Base-by-base conservation (phyloP, 2,888 invertebrate genomes). In the Scaptomyza parva region DNA sequence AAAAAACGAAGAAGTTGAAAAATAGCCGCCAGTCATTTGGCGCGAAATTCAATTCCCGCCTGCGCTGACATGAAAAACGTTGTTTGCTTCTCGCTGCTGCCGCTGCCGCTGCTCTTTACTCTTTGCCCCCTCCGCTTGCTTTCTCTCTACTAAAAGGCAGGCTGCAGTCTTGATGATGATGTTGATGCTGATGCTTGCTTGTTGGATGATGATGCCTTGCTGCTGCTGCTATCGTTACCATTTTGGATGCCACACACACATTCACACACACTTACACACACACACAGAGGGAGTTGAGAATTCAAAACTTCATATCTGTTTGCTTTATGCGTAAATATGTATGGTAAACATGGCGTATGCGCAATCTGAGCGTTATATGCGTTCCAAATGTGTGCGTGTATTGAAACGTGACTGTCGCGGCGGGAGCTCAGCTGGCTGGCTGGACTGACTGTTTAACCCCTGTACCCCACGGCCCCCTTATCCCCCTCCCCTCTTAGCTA, bases 11-110 rank as follows among this genome's bases (percentile, higher is more conserved):
- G 69, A 85, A 70, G 76, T 77, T 84, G 82, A 76, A 81, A 86
- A 78, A 83, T 77, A 68, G 87, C 83, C 87, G 70, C 68, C 78
- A 83, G 87, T 75, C 82, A 82, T 85, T 83, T 85, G 83, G 87
- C 83, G 83, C 87, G 83, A 86, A 83, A 83, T 83, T 83, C 82
- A 83, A 86, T 83, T 83, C 83, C 83, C 87, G 85, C 74, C 78
- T 81, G 86, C 86, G 86, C 81, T 86, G 86, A 86, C 85, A 84
- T 86, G 84, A 75, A 85, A 86, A 76, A 65, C 83, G 52, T 53
- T 59, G 24, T 54, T 59, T 60, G 48, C 52, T 43, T 7, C 43
- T 43, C 33, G 18, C 28, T n/a, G 9, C 3, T 30, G 8, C 6
- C 11, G 2, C 17, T 14, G 2, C 11, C n/a, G n/a, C 7, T n/a